Evolutionary conservation across 2,113 vertebrate species (phyloP), one percentile per base, ranked within the genome.

Genomic region (Hyperoodon ampullatus): DNA sequence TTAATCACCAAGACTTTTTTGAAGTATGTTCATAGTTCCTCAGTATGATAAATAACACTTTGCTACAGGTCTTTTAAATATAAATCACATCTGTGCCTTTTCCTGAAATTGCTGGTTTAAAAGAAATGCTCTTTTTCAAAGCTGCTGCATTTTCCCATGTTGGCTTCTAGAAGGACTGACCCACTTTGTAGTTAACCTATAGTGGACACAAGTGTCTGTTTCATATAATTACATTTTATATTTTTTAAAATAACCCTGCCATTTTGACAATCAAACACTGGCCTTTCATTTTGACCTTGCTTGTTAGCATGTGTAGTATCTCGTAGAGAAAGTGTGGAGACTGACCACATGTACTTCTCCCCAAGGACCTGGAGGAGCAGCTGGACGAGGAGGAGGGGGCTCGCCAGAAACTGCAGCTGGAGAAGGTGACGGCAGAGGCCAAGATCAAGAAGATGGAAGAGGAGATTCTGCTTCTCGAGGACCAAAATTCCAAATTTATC

Each of bases 381-480:
- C 98, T 99, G 0, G 99, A 99, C 72, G 99, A 99, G 97, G 99
- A 99, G 92, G 99, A 99, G 90, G 99, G 99, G 58, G 99, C 99
- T 18, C 98, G 99, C 42, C 99, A 99, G 98, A 99, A 99, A 96
- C 98, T 99, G 24, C 99, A 99, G 98, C 98, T 99, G 90, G 99
- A 99, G 84, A 99, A 99, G 97, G 99, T 99, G 91, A 99, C 99
- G 0, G 99, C 99, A 3, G 99, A 99, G 96, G 99, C 99, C 0
- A 99, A 99, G 97, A 99, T 99, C 95, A 99, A 99, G 98, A 99
- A 99, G 98, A 99, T 99, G 99, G 99, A 99, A 88, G 99, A 99
- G 97, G 99, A 99, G 96, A 99, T 99, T 96, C 98, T 99, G 13
- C 98, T 99, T 87, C 95, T 99, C 8, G 99, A 99, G 97, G 99